Percentiles rank a stretch among this genome's conserved stretches.
These are phyloP conservation scores for Channallabes apus DNA, from an alignment of 2,797 vertebrate genomes.

Conservation along the genomic window DNA sequence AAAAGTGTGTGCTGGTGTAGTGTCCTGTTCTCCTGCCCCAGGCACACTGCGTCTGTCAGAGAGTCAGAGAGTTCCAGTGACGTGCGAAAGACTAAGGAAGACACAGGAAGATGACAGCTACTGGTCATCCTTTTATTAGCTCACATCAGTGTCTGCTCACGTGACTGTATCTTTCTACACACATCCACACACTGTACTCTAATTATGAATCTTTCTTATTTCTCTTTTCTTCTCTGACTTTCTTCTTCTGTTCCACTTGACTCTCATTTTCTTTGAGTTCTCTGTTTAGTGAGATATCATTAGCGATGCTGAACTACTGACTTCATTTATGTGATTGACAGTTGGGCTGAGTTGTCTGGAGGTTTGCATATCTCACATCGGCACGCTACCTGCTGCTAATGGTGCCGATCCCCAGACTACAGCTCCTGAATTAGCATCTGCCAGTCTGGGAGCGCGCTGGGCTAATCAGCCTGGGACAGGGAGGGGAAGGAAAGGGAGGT, in stretches of 20 bases:
- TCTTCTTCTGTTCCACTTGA: conserved; percentile 38
- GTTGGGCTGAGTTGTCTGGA: conserved; percentile 60
- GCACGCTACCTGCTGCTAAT: conserved; percentile 65
- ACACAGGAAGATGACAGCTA: conserved; percentile 25
- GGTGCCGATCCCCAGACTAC: conserved; percentile 71
- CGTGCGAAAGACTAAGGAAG: conserved; percentile 1
- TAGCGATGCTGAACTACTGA: conserved; percentile 62
- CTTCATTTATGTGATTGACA: conserved; percentile 74
- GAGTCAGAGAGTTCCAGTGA: conserved; percentile 21
- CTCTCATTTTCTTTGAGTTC: conserved; percentile 30
- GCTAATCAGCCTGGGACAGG: conserved; percentile 74
- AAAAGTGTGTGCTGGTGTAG: conserved; percentile 18
- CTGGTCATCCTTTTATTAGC: conserved; percentile 44
- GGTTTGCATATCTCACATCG: conserved; percentile 70
- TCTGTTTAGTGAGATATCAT: conserved; percentile 64
- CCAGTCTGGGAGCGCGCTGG: conserved; percentile 66
- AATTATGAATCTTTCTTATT: conserved; percentile 7
- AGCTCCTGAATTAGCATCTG: conserved; percentile 73
- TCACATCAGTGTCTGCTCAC: conserved; percentile 17
- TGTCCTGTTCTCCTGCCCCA: conserved; percentile 35
- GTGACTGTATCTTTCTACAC: conserved; percentile 42
- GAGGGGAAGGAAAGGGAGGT: conserved; percentile 63
- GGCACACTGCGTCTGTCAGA: conserved; percentile 42
- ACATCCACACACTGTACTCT: background rate
- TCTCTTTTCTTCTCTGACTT: conserved; percentile 58